Percentiles rank a stretch among this genome's conserved stretches.
These are phyloP conservation scores for Syritta pipiens DNA, from an alignment of 2,888 invertebrate species.

Conservation along the genomic window DNA sequence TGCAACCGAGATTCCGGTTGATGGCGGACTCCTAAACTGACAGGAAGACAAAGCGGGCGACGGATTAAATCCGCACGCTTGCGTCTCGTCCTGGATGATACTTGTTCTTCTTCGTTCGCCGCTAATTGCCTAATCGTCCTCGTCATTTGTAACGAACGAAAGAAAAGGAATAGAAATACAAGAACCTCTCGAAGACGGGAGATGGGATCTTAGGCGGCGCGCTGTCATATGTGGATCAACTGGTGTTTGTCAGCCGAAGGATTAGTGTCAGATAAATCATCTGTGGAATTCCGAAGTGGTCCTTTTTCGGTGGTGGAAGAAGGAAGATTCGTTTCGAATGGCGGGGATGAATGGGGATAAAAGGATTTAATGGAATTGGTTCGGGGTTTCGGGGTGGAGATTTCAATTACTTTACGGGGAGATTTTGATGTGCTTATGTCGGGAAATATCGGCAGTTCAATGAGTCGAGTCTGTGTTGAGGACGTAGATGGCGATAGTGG, in stretches of 20 bases:
- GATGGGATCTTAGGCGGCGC: slow-evolving; percentile 48
- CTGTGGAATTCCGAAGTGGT: no score
- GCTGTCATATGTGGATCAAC: slow-evolving; percentile 61
- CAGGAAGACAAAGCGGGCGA: slow-evolving; percentile 63
- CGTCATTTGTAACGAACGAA: slow-evolving; percentile 21
- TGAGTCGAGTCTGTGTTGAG: no score
- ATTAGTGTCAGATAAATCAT: slow-evolving; percentile 56
- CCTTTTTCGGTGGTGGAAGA: no score
- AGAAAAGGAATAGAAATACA: background rate
- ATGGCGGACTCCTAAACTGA: slow-evolving; percentile 60
- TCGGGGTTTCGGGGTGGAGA: no score
- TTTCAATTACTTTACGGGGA: no score
- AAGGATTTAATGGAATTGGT: no score
- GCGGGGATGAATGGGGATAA: no score
- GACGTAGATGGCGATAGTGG: no score
- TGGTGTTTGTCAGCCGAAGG: slow-evolving; percentile 59
- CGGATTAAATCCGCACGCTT: slow-evolving; percentile 63
- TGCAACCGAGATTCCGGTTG: slow-evolving; percentile 20
- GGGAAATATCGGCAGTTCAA: no score
- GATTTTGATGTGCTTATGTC: no score
- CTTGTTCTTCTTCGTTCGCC: slow-evolving; percentile 20
- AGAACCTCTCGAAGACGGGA: slow-evolving; percentile 10
- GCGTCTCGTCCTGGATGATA: slow-evolving; percentile 40
- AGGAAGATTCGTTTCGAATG: no score
- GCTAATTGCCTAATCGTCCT: slow-evolving; percentile 66